Evolutionary conservation across 2,113 vertebrate genomes (phyloP).

Genomic region (Ranitomeya imitator): DNA sequence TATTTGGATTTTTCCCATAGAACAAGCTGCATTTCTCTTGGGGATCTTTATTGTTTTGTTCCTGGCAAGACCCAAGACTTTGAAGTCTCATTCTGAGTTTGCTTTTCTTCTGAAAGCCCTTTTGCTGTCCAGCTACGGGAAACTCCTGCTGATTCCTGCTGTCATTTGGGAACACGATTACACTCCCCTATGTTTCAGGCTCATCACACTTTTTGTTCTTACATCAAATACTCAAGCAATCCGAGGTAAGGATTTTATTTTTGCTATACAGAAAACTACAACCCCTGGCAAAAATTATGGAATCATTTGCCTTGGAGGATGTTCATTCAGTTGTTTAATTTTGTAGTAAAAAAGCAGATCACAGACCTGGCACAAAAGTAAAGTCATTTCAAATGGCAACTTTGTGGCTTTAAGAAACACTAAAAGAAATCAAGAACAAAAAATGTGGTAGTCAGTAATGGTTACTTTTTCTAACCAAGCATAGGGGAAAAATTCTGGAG

Average conservation of each 20-base stretch:
- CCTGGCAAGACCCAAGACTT: constrained; percentile 65
- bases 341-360: too few relatives aligned
- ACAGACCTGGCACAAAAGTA: too few relatives aligned
- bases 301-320: too few relatives aligned
- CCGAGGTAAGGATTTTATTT: constrained; percentile 74
- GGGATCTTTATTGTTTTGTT: constrained; percentile 81
- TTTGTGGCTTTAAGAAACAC: too few relatives aligned
- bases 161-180: constrained; percentile 98
- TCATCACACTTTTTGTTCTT: constrained; percentile 93
- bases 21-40: constrained; percentile 84
- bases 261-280: neutral
- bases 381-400: too few relatives aligned
- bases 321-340: too few relatives aligned
- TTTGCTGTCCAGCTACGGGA: constrained; percentile 93
- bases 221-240: constrained; percentile 93
- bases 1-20: constrained; percentile 65
- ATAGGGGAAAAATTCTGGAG: too few relatives aligned
- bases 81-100: constrained; percentile 66
- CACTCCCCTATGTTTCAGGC: constrained; percentile 84
- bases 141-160: constrained; percentile 90
- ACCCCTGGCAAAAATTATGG: neutral
- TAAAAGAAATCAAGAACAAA: too few relatives aligned
- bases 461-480: too few relatives aligned
- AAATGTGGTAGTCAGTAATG: too few relatives aligned
- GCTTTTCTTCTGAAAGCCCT: constrained; percentile 84